Evolutionary conservation across 1,140 invertebrate species (phyloP), one percentile per base, ranked within the genome.

Genomic region (Lucilia sericata): DNA sequence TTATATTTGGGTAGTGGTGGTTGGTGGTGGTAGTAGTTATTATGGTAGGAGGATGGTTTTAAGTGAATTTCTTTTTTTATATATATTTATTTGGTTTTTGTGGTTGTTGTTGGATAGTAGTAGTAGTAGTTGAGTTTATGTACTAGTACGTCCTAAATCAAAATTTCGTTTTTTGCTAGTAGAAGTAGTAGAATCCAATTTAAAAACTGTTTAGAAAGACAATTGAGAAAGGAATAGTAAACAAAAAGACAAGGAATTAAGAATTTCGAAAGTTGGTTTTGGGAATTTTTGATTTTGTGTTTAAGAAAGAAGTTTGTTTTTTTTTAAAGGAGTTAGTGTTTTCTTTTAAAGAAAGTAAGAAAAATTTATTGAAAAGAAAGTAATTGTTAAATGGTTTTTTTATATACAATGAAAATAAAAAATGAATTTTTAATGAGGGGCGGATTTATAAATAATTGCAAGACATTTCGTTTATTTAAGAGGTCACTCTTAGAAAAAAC

Each of bases 151-250:
- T 25, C 65, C 19, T 21, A 21, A 70, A 70, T 70, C 65, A 70
- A 70, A 70, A 70, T 70, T 70, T 70, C 65, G 81, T 82, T 49
- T 80, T 42, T n/a, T 76, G 5, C 12, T 47, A 47, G 75, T 47
- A 78, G 75, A n/a, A 78, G 34, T 42, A 78, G 75, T 14, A 30
- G 74, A 19, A 25, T 80, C 76, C 76, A 80, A 80, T 80, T 80
- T 80, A 14, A 49, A 80, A 80, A 80, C 76, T 80, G 76, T 80
- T 51, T 47, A 78, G 19, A 78, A 75, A 80, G 42, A 80, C 42
- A 25, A 80, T 47, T 78, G 17, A 78, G 21, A 19, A 80, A 51
- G 42, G 47, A 80, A 80, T 49, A 80, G 65, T 70, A 34, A 83
- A 83, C 10, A 82, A 65, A 80, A 80, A 80, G 47, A 49, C 80